Conservation (phyloP, 2,113 vertebrate species). For the Dinomys branickii region DNA sequence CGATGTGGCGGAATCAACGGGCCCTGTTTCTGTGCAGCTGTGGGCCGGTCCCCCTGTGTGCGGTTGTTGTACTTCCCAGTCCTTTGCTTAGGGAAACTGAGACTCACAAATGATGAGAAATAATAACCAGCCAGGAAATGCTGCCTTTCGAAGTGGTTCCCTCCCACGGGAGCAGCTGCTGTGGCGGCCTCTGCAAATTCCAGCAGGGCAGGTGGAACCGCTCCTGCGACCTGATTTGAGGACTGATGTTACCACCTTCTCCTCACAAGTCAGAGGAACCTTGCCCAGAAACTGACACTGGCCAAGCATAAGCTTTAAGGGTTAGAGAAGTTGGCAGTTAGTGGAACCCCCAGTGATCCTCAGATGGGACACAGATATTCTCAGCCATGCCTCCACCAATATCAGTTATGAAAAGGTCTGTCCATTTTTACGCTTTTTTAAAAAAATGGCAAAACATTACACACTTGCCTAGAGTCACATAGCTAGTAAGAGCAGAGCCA, state of each 20-base stretch:
- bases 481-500: conserved; percentile 8
- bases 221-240: not conserved
- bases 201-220: not conserved
- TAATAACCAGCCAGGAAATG: not conserved
- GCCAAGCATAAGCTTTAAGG: not conserved
- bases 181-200: not conserved
- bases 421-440: not conserved
- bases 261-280: not conserved
- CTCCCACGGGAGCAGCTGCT: not conserved
- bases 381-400: not conserved
- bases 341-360: not conserved
- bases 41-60: not conserved
- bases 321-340: not conserved
- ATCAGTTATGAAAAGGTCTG: not conserved
- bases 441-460: not conserved
- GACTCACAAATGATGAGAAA: not conserved
- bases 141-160: not conserved
- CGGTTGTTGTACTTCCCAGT: not conserved
- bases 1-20: not conserved
- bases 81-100: not conserved
- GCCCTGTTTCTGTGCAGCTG: not conserved
- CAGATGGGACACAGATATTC: not conserved
- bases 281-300: not conserved
- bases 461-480: not conserved
- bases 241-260: not conserved